A percentile compares a stretch with the other conserved stretches of the same genome.
Conservation (phyloP, 2,797 vertebrate species). For the Coregonus sp. region DNA sequence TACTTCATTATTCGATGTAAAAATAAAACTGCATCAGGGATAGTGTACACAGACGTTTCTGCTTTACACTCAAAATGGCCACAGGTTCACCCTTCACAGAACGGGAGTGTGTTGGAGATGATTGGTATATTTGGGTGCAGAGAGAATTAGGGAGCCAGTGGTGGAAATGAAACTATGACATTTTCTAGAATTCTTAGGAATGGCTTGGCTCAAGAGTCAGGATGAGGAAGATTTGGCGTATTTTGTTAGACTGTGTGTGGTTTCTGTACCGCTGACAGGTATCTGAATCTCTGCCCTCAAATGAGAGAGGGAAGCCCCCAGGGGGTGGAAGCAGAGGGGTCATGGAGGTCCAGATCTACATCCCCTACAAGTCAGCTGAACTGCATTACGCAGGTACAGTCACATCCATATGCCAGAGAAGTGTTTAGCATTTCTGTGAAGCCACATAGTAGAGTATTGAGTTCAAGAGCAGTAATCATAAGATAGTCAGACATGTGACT, state of each 20-base stretch:
- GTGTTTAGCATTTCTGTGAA: background rate
- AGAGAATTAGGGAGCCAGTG: background rate
- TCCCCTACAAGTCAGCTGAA: conserved; percentile 80
- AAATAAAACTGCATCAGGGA: too few relatives aligned
- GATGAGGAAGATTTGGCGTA: too few relatives aligned
- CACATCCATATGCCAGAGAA: background rate
- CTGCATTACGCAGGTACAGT: conserved; percentile 76
- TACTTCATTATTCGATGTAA: too few relatives aligned
- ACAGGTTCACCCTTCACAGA: too few relatives aligned
- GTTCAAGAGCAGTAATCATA: background rate
- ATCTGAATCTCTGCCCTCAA: conserved; percentile 48
- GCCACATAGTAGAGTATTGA: background rate
- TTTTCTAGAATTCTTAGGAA: too few relatives aligned
- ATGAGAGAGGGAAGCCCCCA: conserved; percentile 28
- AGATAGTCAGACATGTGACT: conserved; percentile 26
- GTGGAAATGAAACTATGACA: too few relatives aligned
- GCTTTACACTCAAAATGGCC: too few relatives aligned
- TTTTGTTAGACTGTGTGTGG: background rate
- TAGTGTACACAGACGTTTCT: too few relatives aligned
- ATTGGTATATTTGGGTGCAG: background rate
- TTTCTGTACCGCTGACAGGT: conserved; percentile 17
- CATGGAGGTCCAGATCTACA: conserved; percentile 72
- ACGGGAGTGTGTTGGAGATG: background rate
- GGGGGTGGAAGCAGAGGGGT: conserved; percentile 35
- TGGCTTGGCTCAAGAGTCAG: too few relatives aligned